Evolutionary conservation across 2,797 vertebrate species (phyloP).

Genomic region (Clamator glandarius): DNA sequence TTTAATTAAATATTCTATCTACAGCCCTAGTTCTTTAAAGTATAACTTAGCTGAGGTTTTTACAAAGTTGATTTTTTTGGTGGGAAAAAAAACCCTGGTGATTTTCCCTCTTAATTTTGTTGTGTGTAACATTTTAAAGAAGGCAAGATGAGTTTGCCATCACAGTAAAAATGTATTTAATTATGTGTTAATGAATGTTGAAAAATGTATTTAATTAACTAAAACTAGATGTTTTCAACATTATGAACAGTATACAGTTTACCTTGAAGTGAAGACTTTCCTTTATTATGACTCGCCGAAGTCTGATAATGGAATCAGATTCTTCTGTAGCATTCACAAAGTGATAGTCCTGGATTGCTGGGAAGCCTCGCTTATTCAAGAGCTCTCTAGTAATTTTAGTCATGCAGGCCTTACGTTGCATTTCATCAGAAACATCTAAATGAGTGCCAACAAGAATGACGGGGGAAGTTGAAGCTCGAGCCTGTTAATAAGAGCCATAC

Average conservation of each 20-base stretch:
- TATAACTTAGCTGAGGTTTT: background rate
- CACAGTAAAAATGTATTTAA: background rate
- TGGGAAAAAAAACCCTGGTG: background rate
- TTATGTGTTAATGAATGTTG: background rate
- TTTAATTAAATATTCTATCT: background rate
- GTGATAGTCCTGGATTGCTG: slow-evolving; percentile 86
- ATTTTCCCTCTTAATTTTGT: background rate
- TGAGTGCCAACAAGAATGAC: slow-evolving; percentile 96
- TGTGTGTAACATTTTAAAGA: background rate
- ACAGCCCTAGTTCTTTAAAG: background rate
- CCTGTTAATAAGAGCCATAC: slow-evolving; percentile 73
- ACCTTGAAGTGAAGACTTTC: slow-evolving; percentile 92
- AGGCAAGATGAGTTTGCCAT: background rate
- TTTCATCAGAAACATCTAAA: slow-evolving; percentile 86
- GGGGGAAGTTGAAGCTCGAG: slow-evolving; percentile 88
- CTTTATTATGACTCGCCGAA: slow-evolving; percentile 88
- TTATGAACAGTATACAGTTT: background rate
- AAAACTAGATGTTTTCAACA: background rate
- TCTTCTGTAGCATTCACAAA: slow-evolving; percentile 89
- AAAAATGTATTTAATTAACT: background rate
- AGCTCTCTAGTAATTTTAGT: slow-evolving; percentile 88
- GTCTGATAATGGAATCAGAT: slow-evolving; percentile 84
- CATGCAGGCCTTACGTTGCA: slow-evolving; percentile 85
- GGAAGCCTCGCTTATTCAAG: slow-evolving; percentile 88
- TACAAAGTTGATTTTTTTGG: background rate